Percentiles rank a stretch among this genome's conserved stretches.
Evolutionary conservation across 1,140 invertebrate genomes (phyloP).

Genomic region (Cyphomyrmex costatus): DNA sequence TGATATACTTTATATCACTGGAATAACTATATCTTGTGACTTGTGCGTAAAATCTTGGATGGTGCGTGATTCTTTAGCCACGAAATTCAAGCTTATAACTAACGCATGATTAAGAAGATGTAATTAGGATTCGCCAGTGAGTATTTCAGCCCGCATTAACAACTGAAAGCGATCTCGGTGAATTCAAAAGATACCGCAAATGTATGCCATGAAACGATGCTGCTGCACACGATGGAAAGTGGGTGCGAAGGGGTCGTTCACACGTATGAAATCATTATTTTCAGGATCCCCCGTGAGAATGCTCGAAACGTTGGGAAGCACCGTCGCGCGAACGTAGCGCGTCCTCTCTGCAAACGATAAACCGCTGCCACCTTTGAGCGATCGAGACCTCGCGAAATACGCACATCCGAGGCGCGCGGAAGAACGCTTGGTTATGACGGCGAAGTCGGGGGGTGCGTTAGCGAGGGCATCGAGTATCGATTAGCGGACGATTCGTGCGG

Average conservation of each 20-base stretch:
- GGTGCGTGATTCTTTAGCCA: not conserved
- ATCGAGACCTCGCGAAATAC: conserved; percentile 22
- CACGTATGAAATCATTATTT: conserved; percentile 65
- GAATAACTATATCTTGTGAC: not conserved
- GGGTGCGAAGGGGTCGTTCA: conserved; percentile 20
- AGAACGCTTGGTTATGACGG: conserved; percentile 80
- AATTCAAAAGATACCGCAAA: not conserved
- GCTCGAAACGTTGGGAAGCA: conserved; percentile 44
- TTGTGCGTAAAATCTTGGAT: not conserved
- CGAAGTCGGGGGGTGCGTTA: conserved; percentile 80
- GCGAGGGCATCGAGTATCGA: conserved; percentile 64
- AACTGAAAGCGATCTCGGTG: not conserved
- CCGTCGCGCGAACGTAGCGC: conserved; percentile 50
- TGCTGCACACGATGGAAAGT: conserved; percentile 22
- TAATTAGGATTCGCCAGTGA: not conserved
- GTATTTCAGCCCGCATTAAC: not conserved
- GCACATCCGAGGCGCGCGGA: conserved; percentile 29
- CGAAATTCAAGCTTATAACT: not conserved
- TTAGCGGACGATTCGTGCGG: conserved; percentile 68
- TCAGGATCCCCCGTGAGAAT: conserved; percentile 64
- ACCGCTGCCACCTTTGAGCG: not conserved
- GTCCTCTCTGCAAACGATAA: conserved; percentile 9
- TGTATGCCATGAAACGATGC: conserved; percentile 28
- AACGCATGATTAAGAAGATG: not conserved
- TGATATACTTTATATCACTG: not conserved